Evolutionary conservation across 92 coral and sea anemone genomes (phyloP), one percentile per base, ranked within the genome.

Genomic region (Siderastrea radians): DNA sequence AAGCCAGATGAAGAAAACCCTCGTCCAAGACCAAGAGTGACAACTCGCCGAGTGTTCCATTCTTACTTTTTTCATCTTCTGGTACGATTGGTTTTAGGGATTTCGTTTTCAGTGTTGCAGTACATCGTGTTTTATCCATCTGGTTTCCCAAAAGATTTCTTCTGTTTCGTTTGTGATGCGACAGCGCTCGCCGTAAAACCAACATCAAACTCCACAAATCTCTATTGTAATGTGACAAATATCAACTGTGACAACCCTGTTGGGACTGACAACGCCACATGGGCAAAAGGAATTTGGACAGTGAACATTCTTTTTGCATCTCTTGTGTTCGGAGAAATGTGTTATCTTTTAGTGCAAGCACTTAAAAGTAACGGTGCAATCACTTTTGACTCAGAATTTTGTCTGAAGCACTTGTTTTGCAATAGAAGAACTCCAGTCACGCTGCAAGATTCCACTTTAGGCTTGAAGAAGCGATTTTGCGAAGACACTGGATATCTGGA

Each of bases 221-320:
- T 49, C 52, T 78, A 44, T 16, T 5, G 55, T 19, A 59, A 81
- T 19, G 52, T 66, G 11, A 3, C 15, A 61, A 49, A 44, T 43
- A 38, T 75, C 15, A 45, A 90, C 66, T 90, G 93, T 63, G 55
- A 51, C 74, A 90, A 86, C 74, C 53, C 91, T 48, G 71, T 90
- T 26, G 93, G 71, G 3, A 51, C 86, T n/a, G 84, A 86, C 52
- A 72, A 71, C 49, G 61, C 75, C 12, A 17, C 54, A 43, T 75
- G 68, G 77, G 81, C 79, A 43, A 83, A 44, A 50, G 19, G 54
- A 54, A 76, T 71, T 46, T 83, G 53, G 19, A 55, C 49, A 26
- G 72, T 77, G 3, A 86, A 89, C 57, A 60, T 70, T 16, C 16
- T 77, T 2, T 49, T 88, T 47, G 83, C 69, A 66, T 14, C 43